phyloP scores from a whole-genome alignment of 2,797 vertebrate genomes.

The Argyrosomus regius region DNA sequence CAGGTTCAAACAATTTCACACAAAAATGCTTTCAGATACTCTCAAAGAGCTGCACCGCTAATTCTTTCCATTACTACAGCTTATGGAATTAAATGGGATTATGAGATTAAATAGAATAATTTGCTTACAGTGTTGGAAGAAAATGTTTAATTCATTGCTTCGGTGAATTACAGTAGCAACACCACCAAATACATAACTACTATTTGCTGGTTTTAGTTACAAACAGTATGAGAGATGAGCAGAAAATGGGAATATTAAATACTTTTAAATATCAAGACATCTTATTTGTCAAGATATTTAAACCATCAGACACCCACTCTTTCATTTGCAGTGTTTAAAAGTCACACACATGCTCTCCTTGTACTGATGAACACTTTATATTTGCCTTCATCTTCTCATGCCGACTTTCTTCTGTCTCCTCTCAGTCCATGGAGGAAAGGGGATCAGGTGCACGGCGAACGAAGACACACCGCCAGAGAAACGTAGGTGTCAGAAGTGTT shows the following conservation, averaged over 20 bases:
- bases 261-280: too few species aligned
- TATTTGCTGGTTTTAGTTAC: conserved; percentile 2
- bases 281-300: background rate
- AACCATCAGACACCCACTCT: background rate
- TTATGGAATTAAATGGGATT: conserved; percentile 59
- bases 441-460: conserved; percentile 93
- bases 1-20: conserved; percentile 47
- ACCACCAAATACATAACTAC: conserved; percentile 1
- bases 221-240: conserved; percentile 1
- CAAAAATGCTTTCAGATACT: conserved; percentile 41
- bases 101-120: conserved; percentile 54
- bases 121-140: conserved; percentile 26
- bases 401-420: conserved; percentile 32
- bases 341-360: background rate
- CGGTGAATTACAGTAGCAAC: conserved; percentile 34
- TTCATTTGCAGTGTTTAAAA: background rate
- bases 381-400: background rate
- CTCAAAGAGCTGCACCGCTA: conserved; percentile 37
- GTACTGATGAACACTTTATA: background rate
- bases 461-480: conserved; percentile 98
- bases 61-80: conserved; percentile 24
- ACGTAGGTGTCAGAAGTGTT: conserved; percentile 85
- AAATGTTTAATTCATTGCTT: conserved; percentile 44
- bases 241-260: background rate
- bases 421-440: conserved; percentile 96